Conservation (phyloP, 2,113 vertebrate species). For the Emydura subglobosa region DNA sequence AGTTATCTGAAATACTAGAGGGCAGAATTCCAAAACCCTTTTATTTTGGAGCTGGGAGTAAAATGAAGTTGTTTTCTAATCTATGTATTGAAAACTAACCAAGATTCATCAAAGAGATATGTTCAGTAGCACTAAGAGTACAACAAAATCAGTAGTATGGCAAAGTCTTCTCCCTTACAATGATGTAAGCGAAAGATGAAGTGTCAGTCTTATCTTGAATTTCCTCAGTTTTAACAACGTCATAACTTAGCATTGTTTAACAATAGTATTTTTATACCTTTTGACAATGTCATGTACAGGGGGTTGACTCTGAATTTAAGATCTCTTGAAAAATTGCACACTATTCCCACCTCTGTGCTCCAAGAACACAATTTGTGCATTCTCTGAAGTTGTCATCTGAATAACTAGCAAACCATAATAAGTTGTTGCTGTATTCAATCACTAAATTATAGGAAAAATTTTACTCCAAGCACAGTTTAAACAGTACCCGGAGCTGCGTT, state of each 20-base stretch:
- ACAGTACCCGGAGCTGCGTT: background rate
- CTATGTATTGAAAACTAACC: background rate
- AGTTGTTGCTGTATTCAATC: background rate
- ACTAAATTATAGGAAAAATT: background rate
- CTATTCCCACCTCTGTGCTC: background rate
- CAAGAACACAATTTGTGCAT: background rate
- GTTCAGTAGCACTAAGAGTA: constrained; percentile 32
- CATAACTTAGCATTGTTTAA: constrained; percentile 57
- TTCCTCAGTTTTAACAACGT: constrained; percentile 59
- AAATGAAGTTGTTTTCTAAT: background rate
- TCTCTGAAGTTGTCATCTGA: background rate
- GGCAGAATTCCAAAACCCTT: constrained; percentile 19
- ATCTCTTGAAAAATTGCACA: background rate
- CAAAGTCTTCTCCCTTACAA: constrained; percentile 23
- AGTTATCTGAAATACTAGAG: constrained; percentile 20
- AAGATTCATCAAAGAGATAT: constrained; percentile 56
- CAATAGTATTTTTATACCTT: background rate
- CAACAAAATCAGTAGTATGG: constrained; percentile 25
- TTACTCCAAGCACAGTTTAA: background rate
- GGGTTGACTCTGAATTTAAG: background rate
- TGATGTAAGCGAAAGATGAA: constrained; percentile 28
- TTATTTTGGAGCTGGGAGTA: background rate
- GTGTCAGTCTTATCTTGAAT: constrained; percentile 47
- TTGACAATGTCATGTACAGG: background rate
- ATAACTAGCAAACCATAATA: background rate